These are phyloP conservation scores for Meriones psammophilus DNA, from an alignment of 2,797 vertebrate genomes.

Conservation along the genomic window DNA sequence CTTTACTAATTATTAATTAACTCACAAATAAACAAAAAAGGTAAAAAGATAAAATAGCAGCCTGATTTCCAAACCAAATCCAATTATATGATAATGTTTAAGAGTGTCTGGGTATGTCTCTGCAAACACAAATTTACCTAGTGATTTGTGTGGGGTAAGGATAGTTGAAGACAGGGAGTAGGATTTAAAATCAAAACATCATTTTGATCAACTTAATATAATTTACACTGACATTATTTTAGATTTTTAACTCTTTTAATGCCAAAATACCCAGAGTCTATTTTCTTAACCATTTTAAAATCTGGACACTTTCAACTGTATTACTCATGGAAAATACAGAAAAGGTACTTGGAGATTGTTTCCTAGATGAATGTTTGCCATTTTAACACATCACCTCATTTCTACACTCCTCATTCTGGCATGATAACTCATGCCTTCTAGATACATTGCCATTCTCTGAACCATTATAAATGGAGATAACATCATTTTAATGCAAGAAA, in stretches of 20 bases:
- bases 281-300: neutral
- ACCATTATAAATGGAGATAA: slow-evolving; percentile 25
- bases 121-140: neutral
- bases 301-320: neutral
- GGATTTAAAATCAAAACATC: slow-evolving; percentile 2
- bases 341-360: neutral
- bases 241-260: neutral
- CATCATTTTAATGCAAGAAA: slow-evolving; percentile 30
- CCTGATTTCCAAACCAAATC: neutral
- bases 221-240: neutral
- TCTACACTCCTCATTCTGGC: neutral
- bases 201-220: neutral
- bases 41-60: neutral
- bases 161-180: neutral
- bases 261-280: neutral
- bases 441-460: neutral
- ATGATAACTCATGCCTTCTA: neutral
- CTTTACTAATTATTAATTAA: neutral
- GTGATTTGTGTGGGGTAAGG: slow-evolving; percentile 24
- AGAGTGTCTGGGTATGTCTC: neutral
- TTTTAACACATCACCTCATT: neutral
- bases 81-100: neutral
- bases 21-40: slow-evolving; percentile 32
- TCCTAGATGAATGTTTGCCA: neutral
- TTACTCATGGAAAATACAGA: neutral